Base-by-base conservation (phyloP, 2,888 invertebrate genomes). In the Synanthedon myopaeformis region DNA sequence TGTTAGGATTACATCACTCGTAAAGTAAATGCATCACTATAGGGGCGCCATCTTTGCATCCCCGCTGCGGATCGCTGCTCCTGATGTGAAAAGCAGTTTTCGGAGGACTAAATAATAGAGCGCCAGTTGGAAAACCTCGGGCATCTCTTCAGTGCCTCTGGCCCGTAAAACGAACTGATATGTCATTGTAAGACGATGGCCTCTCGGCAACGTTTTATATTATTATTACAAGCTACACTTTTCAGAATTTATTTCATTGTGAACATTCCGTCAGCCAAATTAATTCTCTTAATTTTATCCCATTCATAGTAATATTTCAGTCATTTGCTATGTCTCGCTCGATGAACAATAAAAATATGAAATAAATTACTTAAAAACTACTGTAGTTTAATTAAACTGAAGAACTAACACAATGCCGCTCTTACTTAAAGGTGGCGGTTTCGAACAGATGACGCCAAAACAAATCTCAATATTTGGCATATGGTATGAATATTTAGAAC, bases 401-500 rank as follows among this genome's bases (percentile, higher is more conserved):
- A 73, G 80, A 81, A 73, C 72, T 73, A 76, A 81, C 76, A 74
- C 65, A 71, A 76, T 70, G 75, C 73, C 75, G 70, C 73, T 75
- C 79, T 78, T 82, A 78, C 82, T 82, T 79, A 80, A 77, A 79
- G 68, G 64, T 72, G 70, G 72, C 77, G 73, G 79, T 80, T 79
- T 76, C 75, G 80, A 79, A 70, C 83, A 86, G 82, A 86, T 86
- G 85, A 82, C 85, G 82, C 82, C 76, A 70, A 79, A 84, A 84
- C 84, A 84, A 86, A 85, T 84, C 84, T 79, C 76, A 84, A 83
- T 83, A 86, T 83, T 79, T 79, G 73, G 78, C 84, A 79, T 85
- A 82, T 82, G 84, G 79, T 79, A 82, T 82, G 86, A 85, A 85
- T 84, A 85, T 85, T 84, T 82, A 84, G 84, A 86, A 73, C 79